Base-by-base conservation (phyloP, 1,140 invertebrate species). In the Rhopalosiphum padi region DNA sequence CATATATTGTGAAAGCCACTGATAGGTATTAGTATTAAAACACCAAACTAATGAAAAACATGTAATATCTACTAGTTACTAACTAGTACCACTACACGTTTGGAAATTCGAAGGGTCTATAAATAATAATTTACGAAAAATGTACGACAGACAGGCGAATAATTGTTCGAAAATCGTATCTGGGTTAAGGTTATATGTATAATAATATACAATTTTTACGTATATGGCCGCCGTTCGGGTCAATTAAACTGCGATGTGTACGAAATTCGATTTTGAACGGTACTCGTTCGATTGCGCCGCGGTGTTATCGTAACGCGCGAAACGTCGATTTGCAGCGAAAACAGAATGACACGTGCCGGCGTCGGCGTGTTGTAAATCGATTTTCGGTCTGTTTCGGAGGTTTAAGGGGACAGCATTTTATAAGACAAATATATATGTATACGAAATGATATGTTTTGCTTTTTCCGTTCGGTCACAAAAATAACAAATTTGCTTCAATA, bases 191-290 rank as follows among this genome's bases (percentile, higher is more conserved):
- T 30, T 46, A 86, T 25, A 9, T 30, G 8, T 46, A 83, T 30
- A 60, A 60, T 60, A 60, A n/a, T 77, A 18, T 77, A 6, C 15
- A 77, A n/a, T 77, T n/a, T 77, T 30, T 77, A 77, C 6, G 30
- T n/a, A 35, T 86, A 30, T 43, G n/a, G 43, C 15, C 30, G 60
- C 35, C 60, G 90, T 91, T 91, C 90, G 21, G 90, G 90, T 91
- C 90, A 35, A 91, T 82, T 77, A 82, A 91, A 91, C 25, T 35
- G 60, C 30, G 41, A 46, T 82, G 68, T 91, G 60, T 60, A 46
- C 90, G 60, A 43, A 90, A 77, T 91, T 68, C 60, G 43, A 91
- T 91, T 91, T 91, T 82, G 68, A 91, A 91, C 90, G 90, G 23
- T 82, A 30, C 6, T 91, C 60, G 60, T 77, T n/a, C 30, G 55